Evolutionary conservation across 2,113 vertebrate species (phyloP).

Genomic region (Aptenodytes forsteri): DNA sequence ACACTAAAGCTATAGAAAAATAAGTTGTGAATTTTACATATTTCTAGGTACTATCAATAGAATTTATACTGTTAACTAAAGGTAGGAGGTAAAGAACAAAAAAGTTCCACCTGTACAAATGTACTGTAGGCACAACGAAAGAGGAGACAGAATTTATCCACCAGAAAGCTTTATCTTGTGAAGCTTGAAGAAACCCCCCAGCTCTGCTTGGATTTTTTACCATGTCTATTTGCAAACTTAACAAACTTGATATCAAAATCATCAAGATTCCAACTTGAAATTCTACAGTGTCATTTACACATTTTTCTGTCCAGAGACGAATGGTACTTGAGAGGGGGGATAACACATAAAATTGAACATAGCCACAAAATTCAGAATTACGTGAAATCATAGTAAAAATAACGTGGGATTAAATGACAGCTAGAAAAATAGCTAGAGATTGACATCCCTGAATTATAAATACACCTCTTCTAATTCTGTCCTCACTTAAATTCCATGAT

Average conservation of each 20-base stretch:
- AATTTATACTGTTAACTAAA: neutral
- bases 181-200: neutral
- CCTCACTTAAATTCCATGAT: neutral
- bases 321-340: neutral
- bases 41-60: neutral
- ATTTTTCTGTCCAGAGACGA: neutral
- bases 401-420: neutral
- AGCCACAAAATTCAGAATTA: neutral
- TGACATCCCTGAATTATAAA: neutral
- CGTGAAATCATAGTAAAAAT: constrained; percentile 47
- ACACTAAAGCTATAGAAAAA: neutral
- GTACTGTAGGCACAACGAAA: neutral
- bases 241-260: neutral
- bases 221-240: neutral
- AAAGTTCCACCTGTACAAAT: neutral
- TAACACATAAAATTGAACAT: neutral
- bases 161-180: neutral
- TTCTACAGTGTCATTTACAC: neutral
- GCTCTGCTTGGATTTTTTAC: neutral
- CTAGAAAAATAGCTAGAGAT: neutral
- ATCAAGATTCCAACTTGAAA: neutral
- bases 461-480: constrained; percentile 5
- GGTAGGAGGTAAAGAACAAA: neutral
- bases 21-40: neutral
- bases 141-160: neutral